Evolutionary conservation across 2,888 invertebrate genomes (phyloP), one percentile per base, ranked within the genome.

Genomic region (Drosophila quasianomalipes): DNA sequence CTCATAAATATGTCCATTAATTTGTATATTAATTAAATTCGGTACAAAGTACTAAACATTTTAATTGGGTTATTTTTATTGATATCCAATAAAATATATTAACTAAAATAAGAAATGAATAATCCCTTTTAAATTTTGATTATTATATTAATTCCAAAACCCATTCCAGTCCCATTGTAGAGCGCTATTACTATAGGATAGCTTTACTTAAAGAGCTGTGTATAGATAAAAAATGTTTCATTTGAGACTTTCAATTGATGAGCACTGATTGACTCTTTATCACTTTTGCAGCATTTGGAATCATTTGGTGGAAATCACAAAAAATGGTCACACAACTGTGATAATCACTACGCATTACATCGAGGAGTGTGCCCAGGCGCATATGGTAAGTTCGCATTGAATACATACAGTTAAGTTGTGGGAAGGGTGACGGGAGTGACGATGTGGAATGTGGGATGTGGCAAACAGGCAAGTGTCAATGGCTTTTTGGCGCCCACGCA

Each of bases 331-430:
- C 64, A 96, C 96, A 52, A 97, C 97, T 22, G 96, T 97, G 62
- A 97, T 97, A 81, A 97, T 97, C 73, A 97, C 97, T 2, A 97
- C 97, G 10, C 97, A 97, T 94, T 97, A 97, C 90, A 97, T 97
- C 77, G 97, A 97, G 78, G 97, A 97, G 92, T 97, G 97, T 1
- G 95, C 97, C 81, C 97, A 97, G 93, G 97, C 97, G 26, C 95
- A 96, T 85, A 95, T 96, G 90, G 96, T 97, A 93, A 95, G 96
- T 95, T 64, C 47, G 1, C 5, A 39, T 22, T 28, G 30, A 51
- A 22, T 16, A 28, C 30, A 70, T 28, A 39, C 22, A 52, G 35
- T 54, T 35, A 37, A 33, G 41, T 35, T 19, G 14, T 28, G 54
- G 14, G 4, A 10, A 12, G n/a, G 3, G 44, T 37, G 19, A 5